These are phyloP conservation scores for Tenthredo livida DNA, from an alignment of 2,888 invertebrate genomes.

Conservation along the genomic window DNA sequence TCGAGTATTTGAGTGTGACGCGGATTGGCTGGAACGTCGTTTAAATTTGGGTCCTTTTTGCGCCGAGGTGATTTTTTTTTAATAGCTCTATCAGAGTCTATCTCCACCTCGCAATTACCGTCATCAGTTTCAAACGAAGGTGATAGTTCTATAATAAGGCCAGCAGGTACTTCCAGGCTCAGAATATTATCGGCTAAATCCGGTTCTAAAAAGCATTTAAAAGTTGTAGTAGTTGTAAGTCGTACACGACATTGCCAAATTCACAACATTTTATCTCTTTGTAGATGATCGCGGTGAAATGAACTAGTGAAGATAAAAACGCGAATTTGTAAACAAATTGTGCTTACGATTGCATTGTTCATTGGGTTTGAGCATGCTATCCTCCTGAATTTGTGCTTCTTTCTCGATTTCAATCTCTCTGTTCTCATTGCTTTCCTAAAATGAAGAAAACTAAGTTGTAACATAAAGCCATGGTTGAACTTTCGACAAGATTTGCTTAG, in stretches of 20 bases:
- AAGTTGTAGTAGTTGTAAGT: background rate
- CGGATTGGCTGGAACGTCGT: conserved; percentile 52
- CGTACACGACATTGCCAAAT: no score
- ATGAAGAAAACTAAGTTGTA: background rate
- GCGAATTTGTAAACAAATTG: background rate
- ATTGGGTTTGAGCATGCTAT: background rate
- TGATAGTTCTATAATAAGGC: background rate
- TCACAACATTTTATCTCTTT: background rate
- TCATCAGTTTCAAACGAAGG: background rate
- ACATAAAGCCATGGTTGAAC: background rate
- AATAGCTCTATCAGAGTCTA: background rate
- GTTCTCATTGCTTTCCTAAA: conserved; percentile 26
- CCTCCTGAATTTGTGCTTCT: background rate
- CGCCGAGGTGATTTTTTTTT: background rate
- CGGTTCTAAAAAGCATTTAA: conserved; percentile 10
- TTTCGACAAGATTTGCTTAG: background rate
- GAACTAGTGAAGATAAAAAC: background rate
- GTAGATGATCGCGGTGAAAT: background rate
- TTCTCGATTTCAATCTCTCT: conserved; percentile 1
- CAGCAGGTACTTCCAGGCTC: background rate
- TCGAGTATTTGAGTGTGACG: conserved; percentile 60
- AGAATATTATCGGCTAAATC: background rate
- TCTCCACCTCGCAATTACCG: background rate
- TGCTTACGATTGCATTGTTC: conserved; percentile 32
- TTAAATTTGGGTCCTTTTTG: conserved; percentile 43